phyloP scores from a whole-genome alignment of 1,140 invertebrate genomes.

The Drosophila athabasca region DNA sequence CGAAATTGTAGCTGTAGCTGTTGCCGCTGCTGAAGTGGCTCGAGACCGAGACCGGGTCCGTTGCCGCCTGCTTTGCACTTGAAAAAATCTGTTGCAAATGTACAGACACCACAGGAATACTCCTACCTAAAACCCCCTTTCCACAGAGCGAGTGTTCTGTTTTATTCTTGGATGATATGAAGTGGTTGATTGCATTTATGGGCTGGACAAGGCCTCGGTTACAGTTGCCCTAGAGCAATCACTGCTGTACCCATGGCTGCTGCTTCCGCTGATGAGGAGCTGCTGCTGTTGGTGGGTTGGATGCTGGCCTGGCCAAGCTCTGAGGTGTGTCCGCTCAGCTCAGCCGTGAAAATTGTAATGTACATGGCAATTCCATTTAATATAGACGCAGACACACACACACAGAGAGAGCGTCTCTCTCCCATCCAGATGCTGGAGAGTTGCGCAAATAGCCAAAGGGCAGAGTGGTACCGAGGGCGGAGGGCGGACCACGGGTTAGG shows the following conservation, averaged over 20 bases:
- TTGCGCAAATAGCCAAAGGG: slow-evolving; percentile 73
- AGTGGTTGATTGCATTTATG: slow-evolving; percentile 79
- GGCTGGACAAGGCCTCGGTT: slow-evolving; percentile 42
- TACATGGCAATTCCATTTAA: slow-evolving; percentile 74
- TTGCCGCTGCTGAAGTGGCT: slow-evolving; percentile 38
- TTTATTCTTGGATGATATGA: slow-evolving; percentile 39
- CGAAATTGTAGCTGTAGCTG: slow-evolving; percentile 58
- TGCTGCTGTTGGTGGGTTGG: background rate
- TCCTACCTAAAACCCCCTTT: slow-evolving; percentile 18
- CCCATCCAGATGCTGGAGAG: slow-evolving; percentile 58
- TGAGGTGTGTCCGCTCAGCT: slow-evolving; percentile 75
- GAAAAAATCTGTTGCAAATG: slow-evolving; percentile 68
- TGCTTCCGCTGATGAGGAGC: slow-evolving; percentile 21
- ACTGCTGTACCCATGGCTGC: background rate
- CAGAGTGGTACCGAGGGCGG: slow-evolving; percentile 6
- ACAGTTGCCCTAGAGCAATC: slow-evolving; percentile 55
- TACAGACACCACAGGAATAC: slow-evolving; percentile 62
- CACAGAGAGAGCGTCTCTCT: too few relatives aligned
- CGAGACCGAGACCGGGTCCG: slow-evolving; percentile 16
- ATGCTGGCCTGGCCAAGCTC: too few relatives aligned
- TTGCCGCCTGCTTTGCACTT: slow-evolving; percentile 54
- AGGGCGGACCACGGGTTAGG: slow-evolving; percentile 3
- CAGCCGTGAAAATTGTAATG: slow-evolving; percentile 76
- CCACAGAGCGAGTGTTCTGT: slow-evolving; percentile 29
- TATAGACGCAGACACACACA: slow-evolving; percentile 44